phyloP scores from a whole-genome alignment of 2,797 vertebrate genomes.

The Nannoperca obscura region DNA sequence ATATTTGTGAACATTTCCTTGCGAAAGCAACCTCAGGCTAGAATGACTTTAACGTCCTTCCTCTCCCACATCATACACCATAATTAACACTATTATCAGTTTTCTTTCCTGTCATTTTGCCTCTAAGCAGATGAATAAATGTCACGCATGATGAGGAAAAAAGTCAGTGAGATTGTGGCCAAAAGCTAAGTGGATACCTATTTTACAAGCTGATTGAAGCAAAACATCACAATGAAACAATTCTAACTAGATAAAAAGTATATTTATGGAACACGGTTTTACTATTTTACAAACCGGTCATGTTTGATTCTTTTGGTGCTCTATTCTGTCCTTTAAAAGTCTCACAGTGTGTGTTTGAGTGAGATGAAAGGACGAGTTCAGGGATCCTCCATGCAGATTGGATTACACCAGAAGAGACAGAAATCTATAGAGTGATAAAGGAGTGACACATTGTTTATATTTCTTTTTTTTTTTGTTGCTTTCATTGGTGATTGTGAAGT shows the following conservation, averaged over 20 bases:
- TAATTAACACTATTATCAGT: constrained; percentile 41
- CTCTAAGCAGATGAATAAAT: constrained; percentile 47
- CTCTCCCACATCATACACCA: constrained; percentile 18
- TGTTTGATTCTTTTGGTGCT: constrained; percentile 1
- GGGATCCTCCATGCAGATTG: constrained; percentile 39
- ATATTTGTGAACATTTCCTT: constrained; percentile 23
- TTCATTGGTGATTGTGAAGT: constrained; percentile 54
- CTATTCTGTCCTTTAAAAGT: constrained; percentile 27
- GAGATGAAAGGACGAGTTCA: constrained; percentile 51
- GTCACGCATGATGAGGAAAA: constrained; percentile 40
- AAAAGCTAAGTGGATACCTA: constrained; percentile 16
- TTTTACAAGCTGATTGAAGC: not conserved
- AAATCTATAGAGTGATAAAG: constrained; percentile 55
- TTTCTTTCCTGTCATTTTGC: constrained; percentile 29
- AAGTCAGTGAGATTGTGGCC: constrained; percentile 21
- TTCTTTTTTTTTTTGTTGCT: constrained; percentile 41
- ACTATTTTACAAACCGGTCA: not conserved
- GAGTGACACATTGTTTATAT: constrained; percentile 52
- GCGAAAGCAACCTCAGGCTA: constrained; percentile 28
- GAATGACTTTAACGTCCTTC: constrained; percentile 21
- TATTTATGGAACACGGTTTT: not conserved
- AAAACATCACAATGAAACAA: constrained; percentile 1
- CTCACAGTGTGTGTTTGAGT: constrained; percentile 23
- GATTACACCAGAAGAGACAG: constrained; percentile 51
- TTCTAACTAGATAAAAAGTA: not conserved